A percentile compares a stretch with the other conserved stretches of the same genome.
Conservation (phyloP, 2,888 invertebrate genomes). For the Neoascia interrupta region DNA sequence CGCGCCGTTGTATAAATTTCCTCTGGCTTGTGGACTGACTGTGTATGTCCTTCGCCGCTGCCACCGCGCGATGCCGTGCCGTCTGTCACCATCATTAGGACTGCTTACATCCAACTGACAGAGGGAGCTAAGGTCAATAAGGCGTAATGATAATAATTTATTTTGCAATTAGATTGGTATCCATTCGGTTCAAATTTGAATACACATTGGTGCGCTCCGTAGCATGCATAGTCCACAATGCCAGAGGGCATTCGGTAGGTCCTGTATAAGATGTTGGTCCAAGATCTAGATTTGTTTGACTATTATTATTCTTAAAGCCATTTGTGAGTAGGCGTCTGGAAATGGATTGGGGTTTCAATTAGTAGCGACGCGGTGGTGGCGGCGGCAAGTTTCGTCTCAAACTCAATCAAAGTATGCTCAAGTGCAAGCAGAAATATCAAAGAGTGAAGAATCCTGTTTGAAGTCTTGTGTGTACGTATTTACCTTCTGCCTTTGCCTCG, state of each 20-base stretch:
- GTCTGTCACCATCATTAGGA: not conserved
- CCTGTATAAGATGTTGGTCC: no score
- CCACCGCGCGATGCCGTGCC: no score
- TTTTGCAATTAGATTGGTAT: conserved; percentile 20
- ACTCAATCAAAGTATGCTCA: no score
- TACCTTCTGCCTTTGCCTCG: no score
- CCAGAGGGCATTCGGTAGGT: not conserved
- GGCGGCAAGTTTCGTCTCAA: no score
- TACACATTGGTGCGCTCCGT: not conserved
- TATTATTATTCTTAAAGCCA: not conserved
- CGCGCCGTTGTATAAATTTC: no score
- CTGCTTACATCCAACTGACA: conserved; percentile 5
- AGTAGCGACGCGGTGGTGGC: not conserved
- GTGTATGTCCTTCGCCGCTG: not conserved
- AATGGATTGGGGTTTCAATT: not conserved
- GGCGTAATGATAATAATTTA: conserved; percentile 33
- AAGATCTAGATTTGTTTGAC: not conserved
- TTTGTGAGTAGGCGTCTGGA: no score
- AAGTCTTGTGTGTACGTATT: no score
- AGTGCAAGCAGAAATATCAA: not conserved
- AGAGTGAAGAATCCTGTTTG: no score
- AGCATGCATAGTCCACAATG: no score
- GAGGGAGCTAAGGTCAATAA: conserved; percentile 27
- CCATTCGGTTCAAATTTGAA: conserved; percentile 16
- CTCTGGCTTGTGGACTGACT: no score